Percentiles rank a stretch among this genome's conserved stretches.
Evolutionary conservation across 2,888 invertebrate species (phyloP).

Genomic region (Steromphala cineraria): DNA sequence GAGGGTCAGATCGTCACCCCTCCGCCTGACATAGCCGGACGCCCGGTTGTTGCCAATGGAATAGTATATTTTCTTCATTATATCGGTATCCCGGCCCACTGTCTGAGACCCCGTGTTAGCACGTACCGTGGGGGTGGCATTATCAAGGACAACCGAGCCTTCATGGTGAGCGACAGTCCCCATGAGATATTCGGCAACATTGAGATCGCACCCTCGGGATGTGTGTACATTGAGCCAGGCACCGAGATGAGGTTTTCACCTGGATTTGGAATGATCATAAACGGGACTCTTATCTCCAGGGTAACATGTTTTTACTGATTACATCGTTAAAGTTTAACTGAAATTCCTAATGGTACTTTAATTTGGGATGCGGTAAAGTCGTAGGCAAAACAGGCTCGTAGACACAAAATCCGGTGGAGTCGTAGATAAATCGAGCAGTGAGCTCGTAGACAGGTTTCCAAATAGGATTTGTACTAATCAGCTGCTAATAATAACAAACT

Average conservation of each 20-base stretch:
- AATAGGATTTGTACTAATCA: too few species aligned
- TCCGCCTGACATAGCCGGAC: conserved; percentile 55
- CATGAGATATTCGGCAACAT: conserved; percentile 60
- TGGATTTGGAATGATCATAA: conserved; percentile 93
- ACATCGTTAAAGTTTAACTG: neutral
- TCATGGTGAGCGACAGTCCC: conserved; percentile 58
- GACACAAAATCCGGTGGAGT: too few species aligned
- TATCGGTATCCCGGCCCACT: conserved; percentile 48
- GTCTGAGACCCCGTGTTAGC: conserved; percentile 50
- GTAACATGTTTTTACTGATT: conserved; percentile 80
- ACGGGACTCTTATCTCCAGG: conserved; percentile 91
- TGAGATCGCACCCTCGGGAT: conserved; percentile 58
- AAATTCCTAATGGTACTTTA: too few species aligned
- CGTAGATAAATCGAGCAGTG: too few species aligned
- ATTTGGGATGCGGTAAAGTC: too few species aligned
- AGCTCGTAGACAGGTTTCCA: too few species aligned
- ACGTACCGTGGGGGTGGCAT: conserved; percentile 40
- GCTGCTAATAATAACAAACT: too few species aligned
- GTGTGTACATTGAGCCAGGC: conserved; percentile 90
- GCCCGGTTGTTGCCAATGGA: conserved; percentile 61
- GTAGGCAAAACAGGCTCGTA: too few species aligned
- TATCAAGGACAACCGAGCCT: conserved; percentile 45
- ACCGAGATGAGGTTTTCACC: conserved; percentile 92
- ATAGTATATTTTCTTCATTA: conserved; percentile 59
- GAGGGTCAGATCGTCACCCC: conserved; percentile 40